Conservation (phyloP, 2,113 vertebrate species). For the Typhlomys cinereus region DNA sequence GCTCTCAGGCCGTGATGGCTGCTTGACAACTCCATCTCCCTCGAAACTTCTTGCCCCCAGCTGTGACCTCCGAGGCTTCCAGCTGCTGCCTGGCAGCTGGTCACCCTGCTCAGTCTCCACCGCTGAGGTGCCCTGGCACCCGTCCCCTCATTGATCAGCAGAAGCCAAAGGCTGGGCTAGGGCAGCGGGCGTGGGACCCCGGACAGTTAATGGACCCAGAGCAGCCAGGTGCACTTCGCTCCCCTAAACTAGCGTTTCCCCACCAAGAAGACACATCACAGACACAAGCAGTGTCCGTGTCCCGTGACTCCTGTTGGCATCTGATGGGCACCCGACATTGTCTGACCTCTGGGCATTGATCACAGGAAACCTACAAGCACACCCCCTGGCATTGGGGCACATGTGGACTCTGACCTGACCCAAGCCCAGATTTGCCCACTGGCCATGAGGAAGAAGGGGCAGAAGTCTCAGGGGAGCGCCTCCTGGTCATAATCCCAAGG, state of each 20-base stretch:
- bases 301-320: background rate
- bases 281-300: background rate
- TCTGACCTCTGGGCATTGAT: background rate
- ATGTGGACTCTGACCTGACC: background rate
- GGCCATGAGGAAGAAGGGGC: background rate
- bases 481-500: background rate
- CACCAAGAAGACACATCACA: background rate
- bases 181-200: slow-evolving; percentile 10
- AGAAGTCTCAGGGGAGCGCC: background rate
- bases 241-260: background rate
- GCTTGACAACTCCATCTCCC: background rate
- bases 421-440: background rate
- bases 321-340: background rate
- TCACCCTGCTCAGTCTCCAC: background rate
- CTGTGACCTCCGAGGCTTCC: background rate
- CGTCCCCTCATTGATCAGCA: background rate
- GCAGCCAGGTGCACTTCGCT: background rate
- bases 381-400: background rate
- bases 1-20: background rate
- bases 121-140: background rate
- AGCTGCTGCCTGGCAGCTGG: background rate
- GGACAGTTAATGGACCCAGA: background rate
- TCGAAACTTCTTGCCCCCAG: background rate
- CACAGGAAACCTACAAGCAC: background rate
- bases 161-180: background rate